Base-by-base conservation (phyloP, 1,140 invertebrate genomes). In the Papilio polytes region DNA sequence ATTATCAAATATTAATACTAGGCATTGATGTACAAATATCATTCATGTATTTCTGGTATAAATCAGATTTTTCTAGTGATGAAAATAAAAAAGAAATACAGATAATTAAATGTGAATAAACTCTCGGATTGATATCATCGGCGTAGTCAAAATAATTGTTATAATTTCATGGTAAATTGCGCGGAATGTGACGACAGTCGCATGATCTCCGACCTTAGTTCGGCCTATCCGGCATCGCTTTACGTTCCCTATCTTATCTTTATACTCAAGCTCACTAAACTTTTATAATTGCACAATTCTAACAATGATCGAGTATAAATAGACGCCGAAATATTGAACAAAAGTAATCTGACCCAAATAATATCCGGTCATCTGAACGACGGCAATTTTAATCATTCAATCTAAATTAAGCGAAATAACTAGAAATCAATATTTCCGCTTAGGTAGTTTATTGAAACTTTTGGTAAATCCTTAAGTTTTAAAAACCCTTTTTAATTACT, bases 191-290 rank as follows among this genome's bases (percentile, higher is more conserved):
- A 66, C 77, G 77, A 78, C 77, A 78, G 20, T 78, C 36, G 41
- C 76, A 56, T 78, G 77, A 78, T 78, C 77, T 78, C 26, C 44
- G 77, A 78, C 44, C 77, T 78, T 59, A 59, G 56, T 46, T 48
- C 44, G 18, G 41, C 13, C 41, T n/a, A 41, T 31, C 70, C 41
- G 72, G 41, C 41, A 22, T 74, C 12, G 44, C 48, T 66, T 66
- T 46, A 48, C 20, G 36, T 10, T 59, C n/a, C 26, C 3, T 63
- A 66, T 78, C 77, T 78, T 66, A 78, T 78, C 59, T 66, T 26
- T 76, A 66, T 70, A 18, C 63, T 70, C 12, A 36, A 70, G 26
- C 63, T 15, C 13, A 18, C 26, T 26, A 70, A 70, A 31, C 63
- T 1, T 31, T n/a, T 31, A 63, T 63, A 66, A 66, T 66, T 26